phyloP scores from a whole-genome alignment of 2,113 vertebrate genomes.

The Coregonus clupeaformis region DNA sequence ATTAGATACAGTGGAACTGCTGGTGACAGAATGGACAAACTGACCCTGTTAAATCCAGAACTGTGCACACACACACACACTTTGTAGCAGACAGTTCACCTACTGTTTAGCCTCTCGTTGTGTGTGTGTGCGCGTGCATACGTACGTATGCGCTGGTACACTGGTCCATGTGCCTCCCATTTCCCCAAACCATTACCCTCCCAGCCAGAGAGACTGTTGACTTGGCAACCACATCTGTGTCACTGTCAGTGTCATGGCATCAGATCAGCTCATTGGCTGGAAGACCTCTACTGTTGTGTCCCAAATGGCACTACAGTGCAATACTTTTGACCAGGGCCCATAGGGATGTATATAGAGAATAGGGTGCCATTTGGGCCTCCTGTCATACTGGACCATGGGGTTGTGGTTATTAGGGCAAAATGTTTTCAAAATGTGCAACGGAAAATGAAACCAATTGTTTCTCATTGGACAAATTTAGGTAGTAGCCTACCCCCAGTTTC shows the following conservation, averaged over 20 bases:
- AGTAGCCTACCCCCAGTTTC: too few relatives aligned
- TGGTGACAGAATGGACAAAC: background rate
- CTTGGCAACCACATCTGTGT: slow-evolving; percentile 20
- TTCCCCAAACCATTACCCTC: slow-evolving; percentile 12
- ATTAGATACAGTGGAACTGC: background rate
- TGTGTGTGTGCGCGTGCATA: too few relatives aligned
- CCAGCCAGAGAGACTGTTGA: background rate
- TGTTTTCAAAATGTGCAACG: too few relatives aligned
- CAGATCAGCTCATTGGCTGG: slow-evolving; percentile 33
- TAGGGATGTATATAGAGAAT: background rate
- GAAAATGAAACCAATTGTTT: too few relatives aligned
- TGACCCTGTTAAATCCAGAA: background rate
- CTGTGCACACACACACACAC: background rate
- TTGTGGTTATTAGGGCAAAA: too few relatives aligned
- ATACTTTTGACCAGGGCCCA: background rate
- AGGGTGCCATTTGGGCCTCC: too few relatives aligned
- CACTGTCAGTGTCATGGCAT: background rate
- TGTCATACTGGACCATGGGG: too few relatives aligned
- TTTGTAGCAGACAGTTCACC: background rate
- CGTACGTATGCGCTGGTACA: too few relatives aligned
- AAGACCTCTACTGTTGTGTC: slow-evolving; percentile 11
- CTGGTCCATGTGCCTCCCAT: slow-evolving; percentile 14
- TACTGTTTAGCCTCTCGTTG: background rate
- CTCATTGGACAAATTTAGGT: too few relatives aligned
- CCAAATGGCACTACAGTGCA: background rate